Conservation (phyloP, 64 coral and sea anemone species). For the Pocillopora verrucosa region DNA sequence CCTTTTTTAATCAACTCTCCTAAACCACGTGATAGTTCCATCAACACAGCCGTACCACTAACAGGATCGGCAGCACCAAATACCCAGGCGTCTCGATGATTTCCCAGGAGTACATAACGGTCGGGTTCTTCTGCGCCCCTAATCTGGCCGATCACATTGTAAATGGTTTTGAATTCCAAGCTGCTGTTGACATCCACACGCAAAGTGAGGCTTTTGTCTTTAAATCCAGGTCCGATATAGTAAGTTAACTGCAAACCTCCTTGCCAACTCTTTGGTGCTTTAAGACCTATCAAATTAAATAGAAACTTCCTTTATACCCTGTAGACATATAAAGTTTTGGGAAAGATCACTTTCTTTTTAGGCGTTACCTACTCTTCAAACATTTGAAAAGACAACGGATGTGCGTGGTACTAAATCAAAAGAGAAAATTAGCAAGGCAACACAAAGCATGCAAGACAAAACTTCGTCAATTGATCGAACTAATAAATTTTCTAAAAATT, state of each 20-base stretch:
- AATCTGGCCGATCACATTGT: conserved; percentile 71
- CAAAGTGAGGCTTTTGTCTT: conserved; percentile 1
- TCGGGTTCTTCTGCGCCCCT: conserved; percentile 62
- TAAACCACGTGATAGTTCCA: conserved; percentile 38
- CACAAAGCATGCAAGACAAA: no score
- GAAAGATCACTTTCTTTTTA: no score
- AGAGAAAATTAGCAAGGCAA: no score
- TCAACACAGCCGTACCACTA: conserved; percentile 73
- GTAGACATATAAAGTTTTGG: neutral
- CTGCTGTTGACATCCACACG: conserved; percentile 44
- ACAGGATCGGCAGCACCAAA: conserved; percentile 75
- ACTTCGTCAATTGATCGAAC: no score
- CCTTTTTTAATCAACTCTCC: neutral
- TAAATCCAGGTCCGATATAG: conserved; percentile 65
- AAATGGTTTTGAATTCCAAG: conserved; percentile 37
- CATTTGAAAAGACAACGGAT: no score
- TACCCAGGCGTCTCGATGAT: conserved; percentile 86
- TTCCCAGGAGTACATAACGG: conserved; percentile 80
- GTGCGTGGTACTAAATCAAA: no score
- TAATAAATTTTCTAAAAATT: no score
- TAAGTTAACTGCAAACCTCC: conserved; percentile 24
- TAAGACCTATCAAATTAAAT: conserved; percentile 25
- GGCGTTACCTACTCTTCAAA: no score
- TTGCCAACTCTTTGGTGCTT: conserved; percentile 57
- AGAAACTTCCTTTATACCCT: neutral